Evolutionary conservation across 2,888 invertebrate genomes (phyloP).

Genomic region (Hoplodrina blanda): DNA sequence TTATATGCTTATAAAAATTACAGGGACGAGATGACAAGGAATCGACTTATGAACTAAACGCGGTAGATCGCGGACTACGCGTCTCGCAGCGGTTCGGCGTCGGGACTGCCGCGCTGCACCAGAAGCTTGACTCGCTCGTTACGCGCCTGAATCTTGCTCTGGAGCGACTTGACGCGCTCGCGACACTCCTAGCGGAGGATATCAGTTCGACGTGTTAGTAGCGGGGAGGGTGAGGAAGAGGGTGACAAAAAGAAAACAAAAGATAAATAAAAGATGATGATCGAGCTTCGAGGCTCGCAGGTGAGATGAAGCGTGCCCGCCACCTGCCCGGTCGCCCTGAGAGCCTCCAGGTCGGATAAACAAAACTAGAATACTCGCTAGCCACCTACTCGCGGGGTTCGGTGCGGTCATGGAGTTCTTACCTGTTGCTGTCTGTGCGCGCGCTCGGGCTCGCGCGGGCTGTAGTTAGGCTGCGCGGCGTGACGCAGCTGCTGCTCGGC

Average conservation of each 20-base stretch:
- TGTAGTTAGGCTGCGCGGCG: constrained; percentile 95
- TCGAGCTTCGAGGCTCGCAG: constrained; percentile 69
- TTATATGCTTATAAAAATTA: constrained; percentile 78
- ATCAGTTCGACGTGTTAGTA: constrained; percentile 84
- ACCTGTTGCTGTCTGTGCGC: constrained; percentile 97
- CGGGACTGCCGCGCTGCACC: constrained; percentile 96
- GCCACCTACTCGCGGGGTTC: constrained; percentile 76
- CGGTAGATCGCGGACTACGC: constrained; percentile 85
- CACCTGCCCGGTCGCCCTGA: constrained; percentile 72
- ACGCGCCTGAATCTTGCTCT: constrained; percentile 96
- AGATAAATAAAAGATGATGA: constrained; percentile 77
- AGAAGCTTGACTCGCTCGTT: constrained; percentile 97
- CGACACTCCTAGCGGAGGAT: constrained; percentile 94
- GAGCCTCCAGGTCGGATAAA: constrained; percentile 74
- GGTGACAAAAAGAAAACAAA: constrained; percentile 86
- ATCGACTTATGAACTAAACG: constrained; percentile 78
- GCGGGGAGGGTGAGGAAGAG: constrained; percentile 78
- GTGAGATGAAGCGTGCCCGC: constrained; percentile 74
- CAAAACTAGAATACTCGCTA: constrained; percentile 86
- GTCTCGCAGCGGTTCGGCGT: constrained; percentile 93
- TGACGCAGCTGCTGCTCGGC: constrained; percentile 96
- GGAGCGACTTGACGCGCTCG: constrained; percentile 96
- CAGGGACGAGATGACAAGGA: constrained; percentile 78
- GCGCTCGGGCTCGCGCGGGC: constrained; percentile 95
- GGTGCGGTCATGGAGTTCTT: constrained; percentile 83